Base-by-base conservation (phyloP, 1,140 invertebrate genomes). In the Papilio dardanus region DNA sequence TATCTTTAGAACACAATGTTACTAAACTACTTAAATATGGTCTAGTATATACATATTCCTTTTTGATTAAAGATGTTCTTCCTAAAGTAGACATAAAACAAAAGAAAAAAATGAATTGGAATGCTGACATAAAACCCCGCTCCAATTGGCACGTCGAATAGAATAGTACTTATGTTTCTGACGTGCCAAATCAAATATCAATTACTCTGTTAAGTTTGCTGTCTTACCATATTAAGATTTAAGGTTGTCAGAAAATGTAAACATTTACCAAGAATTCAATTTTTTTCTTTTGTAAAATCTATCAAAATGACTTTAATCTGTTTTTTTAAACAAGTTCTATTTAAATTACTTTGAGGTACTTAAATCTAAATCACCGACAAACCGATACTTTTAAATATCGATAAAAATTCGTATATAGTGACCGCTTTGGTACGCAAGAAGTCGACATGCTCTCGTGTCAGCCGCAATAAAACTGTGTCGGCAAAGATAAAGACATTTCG, bases 401-500 rank as follows among this genome's bases (percentile, higher is more conserved):
- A 77, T 79, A 79, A 78, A 78, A 77, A 77, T 73, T 54, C 71
- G 71, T 33, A 54, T 73, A 54, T 33, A 73, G 28, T 46, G 54
- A 73, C 46, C 74, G 50, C 5, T 50, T 28, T 71, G 50, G 75
- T 66, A 46, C 30, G 65, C 24, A 86, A 84, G 82, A 84, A 77
- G 76, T 21, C n/a, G 62, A 62, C 78, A 81, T 83, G 74, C 80
- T 77, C 80, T 69, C 79, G 79, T 79, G 77, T 84, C 75, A 46
- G 37, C 42, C 40, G 80, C 73, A 82, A 88, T 86, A 86, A 88
- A 86, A 86, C 79, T 78, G 77, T 75, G 85, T 87, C 87, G 86
- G 87, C 87, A 68, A 79, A 67, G 75, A 87, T 88, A 88, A 88
- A 88, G 87, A 89, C 87, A 89, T 89, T 85, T 86, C 77, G 77